A percentile compares a stretch with the other conserved stretches of the same genome.
These are phyloP conservation scores for Phymanthus crucifer DNA, from an alignment of 92 coral and sea anemone species.

Conservation along the genomic window DNA sequence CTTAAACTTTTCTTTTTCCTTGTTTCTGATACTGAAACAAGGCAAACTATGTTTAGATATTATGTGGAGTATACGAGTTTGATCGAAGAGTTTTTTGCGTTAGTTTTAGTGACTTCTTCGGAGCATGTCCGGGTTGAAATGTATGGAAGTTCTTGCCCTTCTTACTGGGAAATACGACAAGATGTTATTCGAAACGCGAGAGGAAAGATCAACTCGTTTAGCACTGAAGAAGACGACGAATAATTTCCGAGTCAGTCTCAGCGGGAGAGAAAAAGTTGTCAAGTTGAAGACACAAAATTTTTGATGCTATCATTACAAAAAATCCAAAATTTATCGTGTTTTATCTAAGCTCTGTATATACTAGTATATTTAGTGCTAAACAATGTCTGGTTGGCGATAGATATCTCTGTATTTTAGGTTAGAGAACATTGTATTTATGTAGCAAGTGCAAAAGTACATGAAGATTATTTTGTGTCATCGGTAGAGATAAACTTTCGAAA, in stretches of 20 bases:
- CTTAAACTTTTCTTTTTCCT: constrained; percentile 73
- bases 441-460: not conserved
- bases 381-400: not conserved
- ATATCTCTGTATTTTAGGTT: not conserved
- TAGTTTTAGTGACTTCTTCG: constrained; percentile 59
- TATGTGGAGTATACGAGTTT: constrained; percentile 74
- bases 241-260: not conserved
- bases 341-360: not conserved
- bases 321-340: not conserved
- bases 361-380: not conserved
- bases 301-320: not conserved
- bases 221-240: not conserved
- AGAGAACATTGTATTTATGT: not conserved
- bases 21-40: constrained; percentile 69
- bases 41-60: constrained; percentile 58
- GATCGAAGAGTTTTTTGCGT: constrained; percentile 75
- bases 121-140: constrained; percentile 71
- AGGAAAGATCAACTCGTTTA: constrained; percentile 23
- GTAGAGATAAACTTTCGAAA: not conserved
- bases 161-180: constrained; percentile 71
- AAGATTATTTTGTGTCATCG: not conserved
- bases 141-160: constrained; percentile 75
- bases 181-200: constrained; percentile 54
- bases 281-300: not conserved
- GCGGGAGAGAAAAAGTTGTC: not conserved